These are phyloP conservation scores for Dendrolimus pini DNA, from an alignment of 2,888 invertebrate species.

Conservation along the genomic window DNA sequence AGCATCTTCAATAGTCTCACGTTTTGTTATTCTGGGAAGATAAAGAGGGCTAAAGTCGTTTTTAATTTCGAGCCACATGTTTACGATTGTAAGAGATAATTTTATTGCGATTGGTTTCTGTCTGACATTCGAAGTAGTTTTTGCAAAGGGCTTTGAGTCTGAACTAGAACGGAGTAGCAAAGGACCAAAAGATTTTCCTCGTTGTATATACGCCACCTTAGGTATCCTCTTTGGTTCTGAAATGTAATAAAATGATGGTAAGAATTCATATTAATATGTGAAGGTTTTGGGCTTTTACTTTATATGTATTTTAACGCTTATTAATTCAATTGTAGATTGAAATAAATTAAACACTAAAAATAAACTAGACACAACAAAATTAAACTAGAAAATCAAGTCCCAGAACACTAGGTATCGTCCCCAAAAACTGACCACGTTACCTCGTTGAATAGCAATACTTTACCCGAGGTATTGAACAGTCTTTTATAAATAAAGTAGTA, in stretches of 20 bases:
- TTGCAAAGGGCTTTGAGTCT: constrained; percentile 49
- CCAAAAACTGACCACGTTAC: too few relatives aligned
- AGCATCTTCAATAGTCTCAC: background rate
- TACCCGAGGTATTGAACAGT: too few relatives aligned
- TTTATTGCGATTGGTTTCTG: constrained; percentile 17
- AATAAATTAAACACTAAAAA: too few relatives aligned
- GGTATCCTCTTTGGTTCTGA: constrained; percentile 56
- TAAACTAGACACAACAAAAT: too few relatives aligned
- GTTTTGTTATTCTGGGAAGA: background rate
- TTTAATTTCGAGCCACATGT: background rate
- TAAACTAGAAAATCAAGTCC: too few relatives aligned
- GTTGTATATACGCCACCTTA: constrained; percentile 55
- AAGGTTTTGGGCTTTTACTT: too few relatives aligned
- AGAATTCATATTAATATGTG: too few relatives aligned
- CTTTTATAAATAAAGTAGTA: too few relatives aligned
- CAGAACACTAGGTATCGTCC: too few relatives aligned
- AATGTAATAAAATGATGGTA: constrained; percentile 10
- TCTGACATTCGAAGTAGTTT: constrained; percentile 24
- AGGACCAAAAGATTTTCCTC: constrained; percentile 42
- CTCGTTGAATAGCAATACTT: too few relatives aligned
- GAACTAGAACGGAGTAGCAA: constrained; percentile 55
- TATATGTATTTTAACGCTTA: too few relatives aligned
- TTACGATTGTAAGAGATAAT: background rate
- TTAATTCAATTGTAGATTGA: too few relatives aligned
- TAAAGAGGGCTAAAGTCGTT: background rate